Percentiles rank a stretch among this genome's conserved stretches.
phyloP scores from a whole-genome alignment of 1,140 invertebrate species.

The Apis dorsata region DNA sequence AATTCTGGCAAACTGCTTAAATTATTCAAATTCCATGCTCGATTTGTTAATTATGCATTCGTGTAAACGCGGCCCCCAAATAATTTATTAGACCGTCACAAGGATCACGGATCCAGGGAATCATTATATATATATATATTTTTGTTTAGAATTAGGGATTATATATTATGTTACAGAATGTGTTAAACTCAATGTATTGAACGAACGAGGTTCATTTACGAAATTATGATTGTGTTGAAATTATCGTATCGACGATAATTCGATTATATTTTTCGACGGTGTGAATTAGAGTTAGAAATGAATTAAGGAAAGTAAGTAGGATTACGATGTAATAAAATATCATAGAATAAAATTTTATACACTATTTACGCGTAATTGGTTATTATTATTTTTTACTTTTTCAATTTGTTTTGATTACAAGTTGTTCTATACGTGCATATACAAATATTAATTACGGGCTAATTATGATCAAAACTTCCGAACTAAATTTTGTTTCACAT shows the following conservation, averaged over 20 bases:
- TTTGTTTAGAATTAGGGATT: too few species aligned
- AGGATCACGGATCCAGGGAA: too few species aligned
- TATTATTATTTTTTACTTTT: not conserved
- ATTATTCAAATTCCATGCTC: constrained; percentile 43
- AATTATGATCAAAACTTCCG: not conserved
- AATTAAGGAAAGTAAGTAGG: too few species aligned
- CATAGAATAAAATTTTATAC: not conserved
- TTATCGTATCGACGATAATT: too few species aligned
- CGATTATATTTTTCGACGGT: too few species aligned
- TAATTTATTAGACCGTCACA: constrained; percentile 27
- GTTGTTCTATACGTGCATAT: not conserved
- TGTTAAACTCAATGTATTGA: too few species aligned
- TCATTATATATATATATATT: not conserved
- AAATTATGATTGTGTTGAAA: too few species aligned
- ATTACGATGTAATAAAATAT: too few species aligned
- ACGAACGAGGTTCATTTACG: too few species aligned
- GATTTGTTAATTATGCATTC: constrained; percentile 45
- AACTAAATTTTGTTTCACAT: not conserved
- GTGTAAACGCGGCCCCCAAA: constrained; percentile 14
- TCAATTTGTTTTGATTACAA: not conserved
- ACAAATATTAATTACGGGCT: not conserved
- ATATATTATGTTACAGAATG: too few species aligned
- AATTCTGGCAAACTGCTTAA: constrained; percentile 38
- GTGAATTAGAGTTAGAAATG: too few species aligned
- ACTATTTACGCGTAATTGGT: not conserved